Base-by-base conservation (phyloP, 2,797 vertebrate species). In the Megaceryle alcyon region DNA sequence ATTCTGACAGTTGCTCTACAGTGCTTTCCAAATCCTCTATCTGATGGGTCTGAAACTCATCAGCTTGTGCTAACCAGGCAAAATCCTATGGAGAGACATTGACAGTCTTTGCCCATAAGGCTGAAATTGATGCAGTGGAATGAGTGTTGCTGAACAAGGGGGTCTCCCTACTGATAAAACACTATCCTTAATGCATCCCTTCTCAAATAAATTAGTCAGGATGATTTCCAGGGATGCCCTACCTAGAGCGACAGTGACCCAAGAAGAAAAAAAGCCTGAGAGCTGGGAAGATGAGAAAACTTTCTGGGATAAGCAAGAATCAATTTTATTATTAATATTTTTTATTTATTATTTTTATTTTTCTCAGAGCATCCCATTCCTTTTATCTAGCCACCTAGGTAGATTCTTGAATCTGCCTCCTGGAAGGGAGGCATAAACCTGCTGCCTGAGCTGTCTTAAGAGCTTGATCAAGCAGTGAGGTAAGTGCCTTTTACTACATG, bases 391-490 rank as follows among this genome's bases (percentile, higher is more conserved):
- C 59, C 82, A 89, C 88, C 90, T 94, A 92, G 66, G 78, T 33
- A 94, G 95, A 89, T 94, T 95, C 94, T 96, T 91, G 90, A 97
- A 97, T 96, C 92, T 88, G 92, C 82, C 83, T 96, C 92, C 94
- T 89, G 90, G 86, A 96, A 96, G 82, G 83, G 83, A 93, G 71
- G 53, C 81, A 95, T 90, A 93, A 97, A 93, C 92, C 86, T 96
- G 92, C 93, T 92, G 96, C 78, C 94, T 96, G 95, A 93, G 64
- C 83, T 75, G 41, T 91, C 90, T 97, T 96, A 96, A 97, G 94
- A 96, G 93, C 93, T 93, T 92, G 96, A 96, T 95, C 95, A 96
- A 97, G 95, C 94, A 94, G 93, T 86, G 95, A 96, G 75, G 86
- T 96, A 97, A 96, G 95, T 96, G 94, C 93, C 75, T 96, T 97